A percentile compares a stretch with the other conserved stretches of the same genome.
These are phyloP conservation scores for Phalera bucephala DNA, from an alignment of 2,888 invertebrate genomes.

Conservation along the genomic window DNA sequence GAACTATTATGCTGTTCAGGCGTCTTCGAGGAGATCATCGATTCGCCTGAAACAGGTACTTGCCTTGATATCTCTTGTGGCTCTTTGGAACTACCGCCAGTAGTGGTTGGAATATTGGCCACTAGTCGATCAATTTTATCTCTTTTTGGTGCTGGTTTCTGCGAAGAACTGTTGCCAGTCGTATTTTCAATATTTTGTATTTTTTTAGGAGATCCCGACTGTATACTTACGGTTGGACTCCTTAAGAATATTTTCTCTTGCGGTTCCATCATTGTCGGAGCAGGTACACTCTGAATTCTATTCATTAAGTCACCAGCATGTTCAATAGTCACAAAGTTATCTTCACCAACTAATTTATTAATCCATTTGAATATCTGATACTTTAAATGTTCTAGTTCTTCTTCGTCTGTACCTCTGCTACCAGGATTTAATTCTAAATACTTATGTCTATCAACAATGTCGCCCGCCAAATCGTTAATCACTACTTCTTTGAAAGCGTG, in stretches of 20 bases:
- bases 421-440: slow-evolving; percentile 51
- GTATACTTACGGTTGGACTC: neutral
- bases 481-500: slow-evolving; percentile 36
- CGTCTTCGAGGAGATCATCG: too few relatives aligned
- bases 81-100: neutral
- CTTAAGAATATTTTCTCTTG: neutral
- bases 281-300: slow-evolving; percentile 42
- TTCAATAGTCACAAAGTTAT: slow-evolving; percentile 39
- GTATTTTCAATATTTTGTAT: neutral
- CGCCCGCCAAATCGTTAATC: slow-evolving; percentile 52
- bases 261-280: slow-evolving; percentile 30
- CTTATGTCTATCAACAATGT: slow-evolving; percentile 58
- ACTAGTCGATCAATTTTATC: too few relatives aligned
- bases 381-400: slow-evolving; percentile 58
- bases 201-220: neutral
- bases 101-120: too few relatives aligned
- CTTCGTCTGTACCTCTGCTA: slow-evolving; percentile 25
- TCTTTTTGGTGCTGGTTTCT: too few relatives aligned
- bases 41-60: slow-evolving; percentile 1
- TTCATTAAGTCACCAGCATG: slow-evolving; percentile 49
- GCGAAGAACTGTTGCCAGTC: neutral
- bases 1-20: too few relatives aligned
- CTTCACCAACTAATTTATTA: slow-evolving; percentile 46
- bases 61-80: neutral
- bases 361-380: slow-evolving; percentile 66